Base-by-base conservation (phyloP, 2,888 invertebrate species). In the Dione juno region DNA sequence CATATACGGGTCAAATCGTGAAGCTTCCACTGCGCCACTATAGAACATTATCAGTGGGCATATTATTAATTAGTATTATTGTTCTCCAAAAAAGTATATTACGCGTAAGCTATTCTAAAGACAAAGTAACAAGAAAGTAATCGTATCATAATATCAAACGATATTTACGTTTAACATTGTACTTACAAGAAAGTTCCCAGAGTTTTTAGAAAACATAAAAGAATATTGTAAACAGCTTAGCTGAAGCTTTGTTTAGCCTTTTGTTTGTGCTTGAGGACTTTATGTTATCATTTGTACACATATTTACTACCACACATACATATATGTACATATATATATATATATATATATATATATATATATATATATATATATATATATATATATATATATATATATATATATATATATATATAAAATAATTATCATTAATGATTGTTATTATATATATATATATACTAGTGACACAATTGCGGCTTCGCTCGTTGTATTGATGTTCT, bases 211-310 rank as follows among this genome's bases (percentile, higher is more conserved):
- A n/a, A 50, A 64, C 50, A 64, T 50, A 19, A 64, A 50, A 64
- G 50, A 50, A 64, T 48, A 64, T 64, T 64, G 64, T 64, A 64
- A 64, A 64, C 64, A 50, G 48, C 50, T 64, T 64, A 64, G 9
- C 19, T 64, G 37, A 64, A 50, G 50, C 64, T 64, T 37, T 64
- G 48, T 64, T 48, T 64, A 28, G 19, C 48, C 50, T 50, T 64
- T 64, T 64, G 64, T 64, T 64, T 64, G 48, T 48, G 35, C 19
- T 64, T 61, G 28, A 45, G 48, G 35, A 64, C 35, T 37, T 64
- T 64, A 50, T 64, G 16, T 50, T 64, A 50, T 21, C 48, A 35
- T 40, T 64, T 37, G 37, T 64, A 19, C 64, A 3, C 40, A 37
- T 50, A 14, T 43, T 59, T 43, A 59, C 37, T 57, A 57, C 6